phyloP scores from a whole-genome alignment of 2,113 vertebrate species.

The Hypomesus transpacificus region DNA sequence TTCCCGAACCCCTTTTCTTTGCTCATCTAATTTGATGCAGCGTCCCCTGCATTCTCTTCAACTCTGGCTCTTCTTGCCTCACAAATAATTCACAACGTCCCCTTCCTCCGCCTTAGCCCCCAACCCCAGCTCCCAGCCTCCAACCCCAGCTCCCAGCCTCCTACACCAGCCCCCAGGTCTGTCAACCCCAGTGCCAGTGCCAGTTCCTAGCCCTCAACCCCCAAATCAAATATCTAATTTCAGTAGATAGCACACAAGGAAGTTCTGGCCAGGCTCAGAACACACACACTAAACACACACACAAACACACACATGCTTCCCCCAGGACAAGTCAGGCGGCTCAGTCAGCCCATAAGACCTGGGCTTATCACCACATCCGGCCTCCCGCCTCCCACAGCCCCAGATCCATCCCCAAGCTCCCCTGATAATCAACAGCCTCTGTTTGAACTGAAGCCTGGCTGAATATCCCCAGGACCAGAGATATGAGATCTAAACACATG shows the following conservation, averaged over 20 bases:
- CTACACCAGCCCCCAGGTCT: background rate
- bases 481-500: conserved; percentile 48
- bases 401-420: conserved; percentile 48
- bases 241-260: conserved; percentile 12
- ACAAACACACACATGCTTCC: conserved; percentile 12
- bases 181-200: too few relatives aligned
- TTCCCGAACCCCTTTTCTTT: background rate
- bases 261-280: conserved; percentile 14
- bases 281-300: conserved; percentile 34
- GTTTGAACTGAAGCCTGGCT: conserved; percentile 46
- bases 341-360: conserved; percentile 50
- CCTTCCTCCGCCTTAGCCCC: background rate
- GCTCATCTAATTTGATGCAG: background rate
- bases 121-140: background rate
- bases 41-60: background rate
- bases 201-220: background rate
- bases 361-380: conserved; percentile 49
- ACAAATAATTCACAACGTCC: conserved; percentile 22
- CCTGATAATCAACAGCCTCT: conserved; percentile 55
- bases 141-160: background rate
- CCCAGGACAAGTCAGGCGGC: conserved; percentile 33
- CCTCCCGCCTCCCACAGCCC: conserved; percentile 37
- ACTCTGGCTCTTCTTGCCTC: conserved; percentile 11
- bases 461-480: conserved; percentile 43
- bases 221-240: conserved; percentile 14